phyloP scores from a whole-genome alignment of 2,113 vertebrate species.

The Cyrtonyx montezumae region DNA sequence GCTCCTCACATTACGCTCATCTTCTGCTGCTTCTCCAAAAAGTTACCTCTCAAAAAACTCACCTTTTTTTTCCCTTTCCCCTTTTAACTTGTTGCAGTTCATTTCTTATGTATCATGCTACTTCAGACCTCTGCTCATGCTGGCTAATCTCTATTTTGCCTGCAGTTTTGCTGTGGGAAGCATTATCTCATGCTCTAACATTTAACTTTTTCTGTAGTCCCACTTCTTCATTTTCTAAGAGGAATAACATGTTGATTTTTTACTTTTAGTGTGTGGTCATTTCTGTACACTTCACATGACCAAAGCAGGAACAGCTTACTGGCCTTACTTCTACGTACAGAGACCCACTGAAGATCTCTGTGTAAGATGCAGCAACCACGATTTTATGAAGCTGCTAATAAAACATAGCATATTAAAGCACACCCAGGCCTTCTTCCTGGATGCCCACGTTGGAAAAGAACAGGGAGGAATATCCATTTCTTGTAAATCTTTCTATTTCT shows the following conservation, averaged over 20 bases:
- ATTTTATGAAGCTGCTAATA: neutral
- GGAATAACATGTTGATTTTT: neutral
- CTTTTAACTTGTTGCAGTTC: neutral
- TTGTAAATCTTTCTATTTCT: neutral
- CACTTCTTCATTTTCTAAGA: neutral
- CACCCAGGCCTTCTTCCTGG: neutral
- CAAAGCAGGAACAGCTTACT: neutral
- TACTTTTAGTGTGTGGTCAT: neutral
- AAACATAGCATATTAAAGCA: neutral
- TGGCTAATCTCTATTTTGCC: neutral
- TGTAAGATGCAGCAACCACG: neutral
- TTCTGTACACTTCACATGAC: neutral
- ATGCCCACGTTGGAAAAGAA: neutral
- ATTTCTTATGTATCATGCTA: neutral
- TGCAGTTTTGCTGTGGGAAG: neutral
- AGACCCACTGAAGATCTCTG: neutral
- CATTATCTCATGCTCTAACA: neutral
- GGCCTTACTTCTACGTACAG: neutral
- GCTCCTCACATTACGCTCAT: neutral
- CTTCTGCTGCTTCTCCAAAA: neutral
- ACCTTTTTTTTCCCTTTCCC: neutral
- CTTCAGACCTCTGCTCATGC: neutral
- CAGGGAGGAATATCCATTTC: neutral
- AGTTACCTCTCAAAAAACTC: neutral
- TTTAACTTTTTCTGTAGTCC: neutral